phyloP scores from a whole-genome alignment of 2,113 vertebrate species.

The Paramisgurnus dabryanus region DNA sequence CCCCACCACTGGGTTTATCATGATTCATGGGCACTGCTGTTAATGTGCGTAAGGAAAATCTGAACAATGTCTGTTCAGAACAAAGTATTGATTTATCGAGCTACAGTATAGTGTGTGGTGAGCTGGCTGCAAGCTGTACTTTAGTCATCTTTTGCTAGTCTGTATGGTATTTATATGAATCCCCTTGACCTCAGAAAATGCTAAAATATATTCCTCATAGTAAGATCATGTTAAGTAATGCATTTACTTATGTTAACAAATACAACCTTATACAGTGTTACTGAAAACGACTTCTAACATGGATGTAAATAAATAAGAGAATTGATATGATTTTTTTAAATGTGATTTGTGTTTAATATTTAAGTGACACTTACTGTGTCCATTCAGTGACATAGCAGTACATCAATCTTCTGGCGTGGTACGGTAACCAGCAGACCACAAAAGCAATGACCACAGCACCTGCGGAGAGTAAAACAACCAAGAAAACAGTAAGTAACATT shows the following conservation, averaged over 20 bases:
- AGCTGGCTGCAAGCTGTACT: neutral
- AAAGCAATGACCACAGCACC: constrained; percentile 94
- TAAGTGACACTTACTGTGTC: constrained; percentile 84
- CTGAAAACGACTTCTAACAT: no score
- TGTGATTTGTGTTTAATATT: neutral
- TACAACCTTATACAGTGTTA: no score
- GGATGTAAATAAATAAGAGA: no score
- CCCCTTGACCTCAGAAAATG: neutral
- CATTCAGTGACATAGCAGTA: constrained; percentile 90
- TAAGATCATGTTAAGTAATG: neutral
- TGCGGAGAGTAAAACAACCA: constrained; percentile 56
- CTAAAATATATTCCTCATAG: no score
- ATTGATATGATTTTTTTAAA: no score
- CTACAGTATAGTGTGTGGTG: neutral
- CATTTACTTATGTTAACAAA: no score
- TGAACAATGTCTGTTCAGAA: constrained; percentile 10
- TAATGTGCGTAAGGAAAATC: neutral
- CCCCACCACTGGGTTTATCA: neutral
- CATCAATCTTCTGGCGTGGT: constrained; percentile 92
- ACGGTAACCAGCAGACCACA: constrained; percentile 95
- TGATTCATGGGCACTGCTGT: constrained; percentile 13
- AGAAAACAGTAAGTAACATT: neutral
- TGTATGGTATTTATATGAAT: neutral
- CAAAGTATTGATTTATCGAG: constrained; percentile 6
- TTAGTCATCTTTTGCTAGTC: neutral